Evolutionary conservation across 2,888 invertebrate genomes (phyloP).

Genomic region (Oscheius sp.): DNA sequence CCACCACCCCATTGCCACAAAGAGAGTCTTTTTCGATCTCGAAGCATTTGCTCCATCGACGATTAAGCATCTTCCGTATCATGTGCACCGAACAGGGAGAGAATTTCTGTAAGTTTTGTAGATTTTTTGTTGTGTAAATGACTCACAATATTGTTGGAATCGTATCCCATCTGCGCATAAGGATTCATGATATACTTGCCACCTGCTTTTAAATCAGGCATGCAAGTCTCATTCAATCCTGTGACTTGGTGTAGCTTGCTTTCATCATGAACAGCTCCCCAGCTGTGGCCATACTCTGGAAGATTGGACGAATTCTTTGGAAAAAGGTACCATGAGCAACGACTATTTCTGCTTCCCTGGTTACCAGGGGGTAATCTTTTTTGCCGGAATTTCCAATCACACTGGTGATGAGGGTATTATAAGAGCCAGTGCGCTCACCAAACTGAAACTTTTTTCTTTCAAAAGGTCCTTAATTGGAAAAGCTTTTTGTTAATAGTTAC

Average conservation of each 20-base stretch:
- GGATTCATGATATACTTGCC: constrained; percentile 43
- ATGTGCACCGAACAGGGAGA: constrained; percentile 44
- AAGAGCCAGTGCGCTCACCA: constrained; percentile 4
- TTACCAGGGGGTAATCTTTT: constrained; percentile 38
- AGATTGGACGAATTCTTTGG: no score
- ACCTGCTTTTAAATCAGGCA: constrained; percentile 32
- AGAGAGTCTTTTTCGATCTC: constrained; percentile 83
- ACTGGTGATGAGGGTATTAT: constrained; percentile 39
- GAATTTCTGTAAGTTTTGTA: constrained; percentile 33
- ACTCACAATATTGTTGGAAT: constrained; percentile 43
- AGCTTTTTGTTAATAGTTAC: background rate
- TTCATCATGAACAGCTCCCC: constrained; percentile 39
- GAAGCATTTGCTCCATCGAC: constrained; percentile 35
- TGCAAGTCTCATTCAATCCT: constrained; percentile 31
- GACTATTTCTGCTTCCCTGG: constrained; percentile 46
- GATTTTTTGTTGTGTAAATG: background rate
- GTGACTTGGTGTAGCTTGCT: background rate
- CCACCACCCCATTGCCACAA: constrained; percentile 93
- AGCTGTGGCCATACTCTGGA: constrained; percentile 45
- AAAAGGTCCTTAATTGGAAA: background rate
- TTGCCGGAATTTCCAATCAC: constrained; percentile 31
- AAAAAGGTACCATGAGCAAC: constrained; percentile 39
- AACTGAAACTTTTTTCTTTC: background rate
- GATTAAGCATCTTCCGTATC: constrained; percentile 34
- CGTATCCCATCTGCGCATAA: constrained; percentile 40